Evolutionary conservation across 2,113 vertebrate species (phyloP), one percentile per base, ranked within the genome.

Genomic region (Chaetodon auriga): DNA sequence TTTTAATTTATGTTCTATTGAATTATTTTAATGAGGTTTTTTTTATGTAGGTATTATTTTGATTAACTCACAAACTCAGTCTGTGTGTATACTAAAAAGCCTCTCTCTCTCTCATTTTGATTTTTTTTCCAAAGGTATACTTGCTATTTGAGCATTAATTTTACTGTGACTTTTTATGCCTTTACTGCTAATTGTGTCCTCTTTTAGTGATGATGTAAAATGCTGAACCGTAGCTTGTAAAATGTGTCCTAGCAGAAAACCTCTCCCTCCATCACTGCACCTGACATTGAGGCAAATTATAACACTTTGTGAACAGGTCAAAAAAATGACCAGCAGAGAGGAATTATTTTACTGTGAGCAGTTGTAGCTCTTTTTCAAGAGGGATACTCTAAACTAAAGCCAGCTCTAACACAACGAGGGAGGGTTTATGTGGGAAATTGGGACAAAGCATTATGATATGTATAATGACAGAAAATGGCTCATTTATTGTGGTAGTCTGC

Each of bases 401-500:
- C 55, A 80, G 19, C 46, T 70, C 30, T 55, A 64, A 78, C 81
- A 82, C 55, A 81, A 23, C 3, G 12, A 2, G 25, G 36, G 41
- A 21, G 13, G 14, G 43, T 63, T 62, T 30, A 25, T 43, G 21
- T 43, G 43, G 68, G 61, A 75, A 70, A 88, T 35, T 78, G 62
- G 80, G 60, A 81, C 78, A 78, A 88, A 75, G 61, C 83, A 81
- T 78, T 68, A 85, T 86, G 86, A 86, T 88, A 89, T 87, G 83
- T 78, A 75, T 75, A 78, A 36, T 89, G 81, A 89, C 84, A 86
- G 81, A 82, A 85, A 87, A 87, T 74, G 60, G 77, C 83, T 87
- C 13, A 86, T 82, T 88, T 90, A 80, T 85, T 86, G 83, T 85
- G 54, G 66, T 75, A 55, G 35, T 55, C 13, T 23, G 81, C 46